Evolutionary conservation across 1,140 invertebrate genomes (phyloP), one percentile per base, ranked within the genome.

Genomic region (Drosophila jambulina): DNA sequence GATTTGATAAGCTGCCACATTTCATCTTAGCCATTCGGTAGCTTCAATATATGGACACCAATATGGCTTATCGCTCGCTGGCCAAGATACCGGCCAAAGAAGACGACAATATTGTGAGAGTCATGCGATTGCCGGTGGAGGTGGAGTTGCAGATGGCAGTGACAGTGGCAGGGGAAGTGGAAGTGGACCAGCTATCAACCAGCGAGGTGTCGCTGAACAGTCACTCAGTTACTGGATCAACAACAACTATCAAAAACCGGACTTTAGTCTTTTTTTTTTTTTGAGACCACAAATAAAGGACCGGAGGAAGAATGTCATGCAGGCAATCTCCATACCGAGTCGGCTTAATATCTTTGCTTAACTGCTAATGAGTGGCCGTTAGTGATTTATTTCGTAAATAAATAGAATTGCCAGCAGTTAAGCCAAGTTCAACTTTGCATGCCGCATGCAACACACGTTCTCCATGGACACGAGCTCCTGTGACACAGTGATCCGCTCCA

Each of bases 301-400:
- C 58, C 27, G 21, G 54, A 68, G 42, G 62, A 74, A 91, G 62
- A 75, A 91, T 91, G 83, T 75, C 83, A 91, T 91, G 83, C 78
- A 75, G 68, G 61, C 84, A 87, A 88, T 87, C 83, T 87, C 76
- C 60, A 40, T 72, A 53, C 51, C 63, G 77, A 63, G 80, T 42
- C 65, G 65, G 61, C 67, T 64, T 68, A 87, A 87, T 87, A 88
- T 88, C 85, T 88, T 81, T 79, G 81, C 81, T 91, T 87, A 91
- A 79, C 80, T 84, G 87, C 88, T 91, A 91, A 91, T 91, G 88
- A 91, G 87, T 91, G 69, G 88, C 87, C 83, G 83, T 91, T 91
- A 83, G 87, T 91, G 87, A 91, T 91, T 91, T 91, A 91, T 91
- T 91, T 91, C 56, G 65, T 75, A 91, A 91, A 91, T 91, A 91